A percentile compares a stretch with the other conserved stretches of the same genome.
phyloP scores from a whole-genome alignment of 2,888 invertebrate species.

The Athetis lepigone region DNA sequence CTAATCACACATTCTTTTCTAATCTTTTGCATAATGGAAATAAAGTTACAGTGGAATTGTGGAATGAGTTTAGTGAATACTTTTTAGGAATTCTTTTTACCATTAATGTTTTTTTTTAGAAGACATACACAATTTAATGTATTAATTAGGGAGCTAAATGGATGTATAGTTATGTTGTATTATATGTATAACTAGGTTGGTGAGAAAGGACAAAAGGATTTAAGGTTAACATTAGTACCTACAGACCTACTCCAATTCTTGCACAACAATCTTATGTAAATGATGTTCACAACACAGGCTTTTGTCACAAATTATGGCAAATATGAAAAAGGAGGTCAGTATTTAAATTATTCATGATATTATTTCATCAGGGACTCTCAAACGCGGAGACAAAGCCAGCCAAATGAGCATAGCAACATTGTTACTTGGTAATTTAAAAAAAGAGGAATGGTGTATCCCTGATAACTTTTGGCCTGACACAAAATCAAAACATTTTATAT shows the following conservation, averaged over 20 bases:
- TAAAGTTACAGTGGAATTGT: neutral
- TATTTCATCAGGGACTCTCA: neutral
- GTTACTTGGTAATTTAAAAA: neutral
- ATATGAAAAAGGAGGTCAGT: neutral
- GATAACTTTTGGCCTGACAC: slow-evolving; percentile 8
- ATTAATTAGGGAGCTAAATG: too few species aligned
- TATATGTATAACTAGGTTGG: too few species aligned
- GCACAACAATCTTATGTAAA: too few species aligned
- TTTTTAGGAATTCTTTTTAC: neutral
- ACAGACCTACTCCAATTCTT: too few species aligned
- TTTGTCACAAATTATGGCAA: neutral
- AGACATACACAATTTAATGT: too few species aligned
- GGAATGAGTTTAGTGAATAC: neutral
- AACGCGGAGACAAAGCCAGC: neutral
- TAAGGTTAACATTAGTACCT: too few species aligned
- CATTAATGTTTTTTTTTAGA: too few species aligned
- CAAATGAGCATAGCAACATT: slow-evolving; percentile 2
- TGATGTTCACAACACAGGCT: slow-evolving; percentile 8
- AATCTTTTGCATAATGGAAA: neutral
- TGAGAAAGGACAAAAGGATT: too few species aligned
- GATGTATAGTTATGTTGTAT: too few species aligned
- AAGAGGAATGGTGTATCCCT: neutral
- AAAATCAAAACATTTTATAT: neutral
- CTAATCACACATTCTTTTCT: slow-evolving; percentile 13
- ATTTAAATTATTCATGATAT: neutral